These are phyloP conservation scores for Hyles lineata DNA, from an alignment of 2,888 invertebrate genomes.

Conservation along the genomic window DNA sequence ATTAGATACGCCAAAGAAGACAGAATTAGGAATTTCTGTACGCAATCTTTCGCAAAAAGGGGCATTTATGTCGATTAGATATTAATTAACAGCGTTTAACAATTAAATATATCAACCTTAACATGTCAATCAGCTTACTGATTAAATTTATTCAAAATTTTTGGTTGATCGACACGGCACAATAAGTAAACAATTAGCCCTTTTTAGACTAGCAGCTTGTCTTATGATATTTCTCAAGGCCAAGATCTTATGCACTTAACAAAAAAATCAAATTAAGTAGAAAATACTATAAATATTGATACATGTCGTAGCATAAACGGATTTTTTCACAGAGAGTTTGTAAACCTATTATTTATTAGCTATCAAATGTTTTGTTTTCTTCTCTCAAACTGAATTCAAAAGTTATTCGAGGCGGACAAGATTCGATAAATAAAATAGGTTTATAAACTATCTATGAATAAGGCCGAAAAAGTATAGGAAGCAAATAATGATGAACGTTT, in stretches of 20 bases:
- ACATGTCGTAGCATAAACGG: too few species aligned
- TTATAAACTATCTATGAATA: too few species aligned
- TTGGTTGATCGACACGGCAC: neutral
- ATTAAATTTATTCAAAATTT: neutral
- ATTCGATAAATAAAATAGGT: too few species aligned
- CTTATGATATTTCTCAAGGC: too few species aligned
- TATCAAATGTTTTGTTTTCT: too few species aligned
- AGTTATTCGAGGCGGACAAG: too few species aligned
- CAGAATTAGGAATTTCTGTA: neutral
- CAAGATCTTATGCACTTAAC: too few species aligned
- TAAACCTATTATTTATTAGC: too few species aligned
- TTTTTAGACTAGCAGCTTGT: neutral
- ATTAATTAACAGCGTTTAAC: slow-evolving; percentile 8
- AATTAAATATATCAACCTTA: slow-evolving; percentile 4
- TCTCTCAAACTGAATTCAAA: too few species aligned
- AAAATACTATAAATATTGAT: too few species aligned
- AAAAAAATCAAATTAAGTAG: too few species aligned
- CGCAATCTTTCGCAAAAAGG: neutral
- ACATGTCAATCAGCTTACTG: slow-evolving; percentile 5
- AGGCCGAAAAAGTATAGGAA: neutral
- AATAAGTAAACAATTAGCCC: neutral
- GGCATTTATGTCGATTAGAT: slow-evolving; percentile 14
- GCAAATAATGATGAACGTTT: slow-evolving; percentile 27
- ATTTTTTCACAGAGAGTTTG: too few species aligned
- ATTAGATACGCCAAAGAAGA: neutral